phyloP scores from a whole-genome alignment of 2,797 vertebrate genomes.

The Onychomys torridus region DNA sequence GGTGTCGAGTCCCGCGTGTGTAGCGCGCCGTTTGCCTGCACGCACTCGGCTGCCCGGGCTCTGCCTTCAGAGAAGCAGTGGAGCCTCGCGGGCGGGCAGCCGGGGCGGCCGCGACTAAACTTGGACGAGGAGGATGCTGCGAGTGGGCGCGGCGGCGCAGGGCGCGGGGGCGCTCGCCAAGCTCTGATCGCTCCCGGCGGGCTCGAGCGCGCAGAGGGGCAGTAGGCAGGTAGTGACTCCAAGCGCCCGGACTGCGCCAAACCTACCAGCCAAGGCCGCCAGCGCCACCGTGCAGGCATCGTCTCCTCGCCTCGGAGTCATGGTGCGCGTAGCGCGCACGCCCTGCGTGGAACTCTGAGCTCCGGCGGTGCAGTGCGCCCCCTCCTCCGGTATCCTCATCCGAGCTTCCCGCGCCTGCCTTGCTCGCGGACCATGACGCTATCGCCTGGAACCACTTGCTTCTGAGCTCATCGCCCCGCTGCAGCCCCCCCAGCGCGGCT shows the following conservation, averaged over 20 bases:
- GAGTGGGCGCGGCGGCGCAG: constrained; percentile 11
- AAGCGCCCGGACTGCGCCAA: constrained; percentile 73
- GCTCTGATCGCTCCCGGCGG: constrained; percentile 59
- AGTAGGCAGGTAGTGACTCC: constrained; percentile 50
- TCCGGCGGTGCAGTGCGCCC: neutral
- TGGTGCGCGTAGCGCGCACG: constrained; percentile 78
- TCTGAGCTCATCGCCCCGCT: constrained; percentile 62
- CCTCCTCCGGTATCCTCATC: neutral
- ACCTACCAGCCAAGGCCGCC: constrained; percentile 53
- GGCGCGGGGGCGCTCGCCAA: constrained; percentile 59
- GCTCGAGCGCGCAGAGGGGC: neutral
- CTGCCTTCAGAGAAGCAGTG: neutral
- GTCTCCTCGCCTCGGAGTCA: constrained; percentile 68
- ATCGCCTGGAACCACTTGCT: neutral
- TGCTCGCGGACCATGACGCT: constrained; percentile 78
- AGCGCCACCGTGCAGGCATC: constrained; percentile 62
- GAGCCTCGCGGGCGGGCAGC: neutral
- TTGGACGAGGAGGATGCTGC: constrained; percentile 65
- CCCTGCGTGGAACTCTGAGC: constrained; percentile 78
- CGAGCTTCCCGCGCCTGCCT: neutral
- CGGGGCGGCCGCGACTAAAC: constrained; percentile 44
- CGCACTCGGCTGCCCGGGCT: neutral
- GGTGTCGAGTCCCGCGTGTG: constrained; percentile 11
- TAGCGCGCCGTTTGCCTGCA: neutral
- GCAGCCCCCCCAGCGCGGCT: neutral